Evolutionary conservation across 2,888 invertebrate species (phyloP).

Genomic region (Caenorhabditis macrosperma): DNA sequence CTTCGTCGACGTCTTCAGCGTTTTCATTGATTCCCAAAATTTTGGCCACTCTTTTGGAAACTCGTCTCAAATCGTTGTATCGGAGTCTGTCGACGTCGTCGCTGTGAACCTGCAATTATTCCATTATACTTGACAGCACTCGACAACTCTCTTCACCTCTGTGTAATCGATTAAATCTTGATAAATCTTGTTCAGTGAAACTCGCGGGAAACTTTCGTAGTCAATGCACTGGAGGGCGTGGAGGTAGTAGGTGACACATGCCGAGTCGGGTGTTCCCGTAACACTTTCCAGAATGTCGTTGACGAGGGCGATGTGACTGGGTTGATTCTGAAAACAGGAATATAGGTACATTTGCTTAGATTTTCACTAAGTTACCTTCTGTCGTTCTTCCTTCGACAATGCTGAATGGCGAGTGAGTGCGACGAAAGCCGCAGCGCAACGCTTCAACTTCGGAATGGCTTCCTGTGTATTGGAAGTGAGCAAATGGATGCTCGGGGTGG

Average conservation of each 20-base stretch:
- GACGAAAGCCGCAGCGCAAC: slow-evolving; percentile 34
- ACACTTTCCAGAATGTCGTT: neutral
- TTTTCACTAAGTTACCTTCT: neutral
- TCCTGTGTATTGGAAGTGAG: neutral
- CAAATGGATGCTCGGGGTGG: neutral
- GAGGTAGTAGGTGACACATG: neutral
- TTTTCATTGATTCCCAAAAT: slow-evolving; percentile 4
- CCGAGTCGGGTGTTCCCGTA: neutral
- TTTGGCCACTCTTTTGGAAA: slow-evolving; percentile 1
- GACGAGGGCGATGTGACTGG: neutral
- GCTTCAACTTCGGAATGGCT: slow-evolving; percentile 7
- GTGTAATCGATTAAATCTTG: slow-evolving; percentile 1
- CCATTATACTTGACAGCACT: neutral
- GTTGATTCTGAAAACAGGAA: slow-evolving; percentile 5
- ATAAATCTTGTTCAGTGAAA: neutral
- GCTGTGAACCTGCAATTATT: neutral
- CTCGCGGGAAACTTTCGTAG: slow-evolving; percentile 3
- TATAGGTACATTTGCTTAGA: neutral
- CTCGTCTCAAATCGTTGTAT: slow-evolving; percentile 17
- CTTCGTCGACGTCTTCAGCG: neutral
- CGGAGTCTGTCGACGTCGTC: neutral
- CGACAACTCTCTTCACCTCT: neutral
- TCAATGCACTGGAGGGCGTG: neutral
- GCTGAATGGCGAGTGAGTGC: slow-evolving; percentile 33
- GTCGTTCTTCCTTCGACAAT: neutral